A percentile compares a stretch with the other conserved stretches of the same genome.
These are phyloP conservation scores for Drosophila siamana DNA, from an alignment of 2,888 invertebrate genomes.

Conservation along the genomic window DNA sequence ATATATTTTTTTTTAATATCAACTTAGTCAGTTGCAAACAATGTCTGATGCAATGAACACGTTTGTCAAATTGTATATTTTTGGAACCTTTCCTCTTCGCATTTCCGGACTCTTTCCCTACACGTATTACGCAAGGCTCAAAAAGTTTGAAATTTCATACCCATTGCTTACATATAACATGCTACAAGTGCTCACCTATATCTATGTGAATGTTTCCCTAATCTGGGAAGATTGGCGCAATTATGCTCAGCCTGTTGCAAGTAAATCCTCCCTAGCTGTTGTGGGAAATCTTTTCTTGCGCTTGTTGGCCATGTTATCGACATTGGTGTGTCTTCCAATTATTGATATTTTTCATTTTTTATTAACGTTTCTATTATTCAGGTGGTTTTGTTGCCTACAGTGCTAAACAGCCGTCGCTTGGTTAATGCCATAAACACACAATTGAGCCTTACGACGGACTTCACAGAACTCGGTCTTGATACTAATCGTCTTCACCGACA, in stretches of 20 bases:
- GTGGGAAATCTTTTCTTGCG: constrained; percentile 54
- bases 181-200: constrained; percentile 47
- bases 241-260: constrained; percentile 62
- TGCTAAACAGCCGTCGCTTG: constrained; percentile 29
- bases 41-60: constrained; percentile 7
- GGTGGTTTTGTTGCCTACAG: constrained; percentile 36
- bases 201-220: constrained; percentile 59
- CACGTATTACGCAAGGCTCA: constrained; percentile 5
- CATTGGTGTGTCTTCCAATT: constrained; percentile 19
- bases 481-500: constrained; percentile 33
- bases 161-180: constrained; percentile 34
- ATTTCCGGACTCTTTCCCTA: constrained; percentile 62
- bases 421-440: constrained; percentile 46
- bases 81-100: constrained; percentile 42
- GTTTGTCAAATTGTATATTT: constrained; percentile 40
- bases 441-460: constrained; percentile 35
- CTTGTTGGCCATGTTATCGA: constrained; percentile 52
- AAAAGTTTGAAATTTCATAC: constrained; percentile 49
- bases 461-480: constrained; percentile 47
- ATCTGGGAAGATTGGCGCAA: constrained; percentile 45
- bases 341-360: too few relatives aligned
- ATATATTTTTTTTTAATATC: neutral
- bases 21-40: neutral
- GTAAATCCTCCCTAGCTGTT: constrained; percentile 41
- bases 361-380: neutral